Base-by-base conservation (phyloP, 2,113 vertebrate species). In the Stegostoma tigrinum region DNA sequence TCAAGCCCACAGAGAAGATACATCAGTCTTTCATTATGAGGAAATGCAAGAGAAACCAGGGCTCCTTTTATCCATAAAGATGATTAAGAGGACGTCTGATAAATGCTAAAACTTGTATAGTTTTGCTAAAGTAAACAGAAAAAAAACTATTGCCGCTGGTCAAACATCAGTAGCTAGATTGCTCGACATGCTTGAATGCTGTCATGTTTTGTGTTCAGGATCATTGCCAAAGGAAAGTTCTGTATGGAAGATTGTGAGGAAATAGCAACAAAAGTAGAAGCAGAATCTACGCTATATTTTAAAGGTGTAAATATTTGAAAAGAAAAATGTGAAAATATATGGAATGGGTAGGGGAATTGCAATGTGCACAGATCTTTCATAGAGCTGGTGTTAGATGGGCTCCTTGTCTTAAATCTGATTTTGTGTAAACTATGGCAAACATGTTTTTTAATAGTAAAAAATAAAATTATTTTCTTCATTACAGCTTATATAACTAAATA, bases 1-100 rank as follows among this genome's bases (percentile, higher is more conserved):
- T 93, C 89, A 93, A 93, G 89, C 89, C 89, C 89, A 66, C 19
- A 15, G 89, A 93, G 89, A 93, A 19, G n/a, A 8, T 93, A 66
- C 61, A 66, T n/a, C 8, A 55, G 86, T 89, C 48, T 89, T 55
- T 61, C 38, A 15, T 38, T 90, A 89, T 89, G 55, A 61, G 52
- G 15, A 87, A 42, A 90, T 61, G 45, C 34, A 38, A 21, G 89
- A 52, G 34, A 64, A 90, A 90, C 48, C 34, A 52, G 48, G 61
- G 34, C 89, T 34, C 5, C 38, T 93, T 87, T 87, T 10, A 27
- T 52, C 52, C 27, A 24, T 66, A 38, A 55, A 89, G 85, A 89
- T 64, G 15, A 15, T 91, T 64, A 34, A 90, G 52, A 55, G 27
- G 30, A 61, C 27, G 42, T 42, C 38, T 83, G 75, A 80, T 38